Conservation (phyloP, 2,113 vertebrate species). For the Lycocorax pyrrhopterus region DNA sequence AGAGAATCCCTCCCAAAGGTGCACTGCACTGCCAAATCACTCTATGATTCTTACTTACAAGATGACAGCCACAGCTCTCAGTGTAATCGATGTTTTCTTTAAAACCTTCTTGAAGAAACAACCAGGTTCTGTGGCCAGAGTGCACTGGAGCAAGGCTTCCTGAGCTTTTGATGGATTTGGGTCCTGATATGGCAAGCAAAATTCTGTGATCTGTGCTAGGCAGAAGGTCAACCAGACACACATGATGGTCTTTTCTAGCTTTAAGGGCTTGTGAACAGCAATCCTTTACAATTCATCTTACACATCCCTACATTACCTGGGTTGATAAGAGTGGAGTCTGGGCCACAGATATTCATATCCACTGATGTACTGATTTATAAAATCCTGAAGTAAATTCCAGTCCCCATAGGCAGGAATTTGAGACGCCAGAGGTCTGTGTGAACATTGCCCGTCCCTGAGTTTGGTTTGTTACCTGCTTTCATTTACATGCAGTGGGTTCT, state of each 20-base stretch:
- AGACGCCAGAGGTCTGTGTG: not conserved
- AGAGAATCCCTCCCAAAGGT: slow-evolving; percentile 28
- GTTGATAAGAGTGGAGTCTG: not conserved
- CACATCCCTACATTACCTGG: not conserved
- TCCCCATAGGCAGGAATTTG: not conserved
- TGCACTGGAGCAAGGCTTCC: not conserved
- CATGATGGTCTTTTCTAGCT: not conserved
- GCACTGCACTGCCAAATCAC: slow-evolving; percentile 2
- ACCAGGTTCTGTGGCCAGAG: not conserved
- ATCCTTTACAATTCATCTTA: not conserved
- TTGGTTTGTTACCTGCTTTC: not conserved
- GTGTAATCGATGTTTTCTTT: slow-evolving; percentile 10
- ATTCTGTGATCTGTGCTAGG: not conserved
- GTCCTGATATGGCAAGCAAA: not conserved
- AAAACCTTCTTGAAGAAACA: slow-evolving; percentile 6
- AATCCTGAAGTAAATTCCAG: not conserved
- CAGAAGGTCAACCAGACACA: not conserved
- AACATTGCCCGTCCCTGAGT: not conserved
- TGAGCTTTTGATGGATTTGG: not conserved
- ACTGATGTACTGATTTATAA: not conserved
- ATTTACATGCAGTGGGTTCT: not conserved
- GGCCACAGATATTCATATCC: not conserved
- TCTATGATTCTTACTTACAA: slow-evolving; percentile 2
- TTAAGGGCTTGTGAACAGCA: not conserved
- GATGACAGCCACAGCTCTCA: not conserved